phyloP scores from a whole-genome alignment of 2,797 vertebrate genomes.

The Hyperoplus lanceolatus region DNA sequence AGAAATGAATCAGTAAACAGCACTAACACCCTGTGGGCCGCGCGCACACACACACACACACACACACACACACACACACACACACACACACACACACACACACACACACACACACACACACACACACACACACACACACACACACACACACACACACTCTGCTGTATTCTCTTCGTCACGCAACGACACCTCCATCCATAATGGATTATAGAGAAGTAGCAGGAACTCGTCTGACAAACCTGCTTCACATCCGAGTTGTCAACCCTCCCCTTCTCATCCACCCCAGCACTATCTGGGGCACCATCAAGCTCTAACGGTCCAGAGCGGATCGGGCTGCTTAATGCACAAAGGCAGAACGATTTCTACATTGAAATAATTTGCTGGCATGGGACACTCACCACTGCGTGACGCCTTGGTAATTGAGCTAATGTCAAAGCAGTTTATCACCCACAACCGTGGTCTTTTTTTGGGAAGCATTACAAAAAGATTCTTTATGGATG shows the following conservation, averaged over 20 bases:
- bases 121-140: constrained; percentile 15
- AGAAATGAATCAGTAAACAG: constrained; percentile 14
- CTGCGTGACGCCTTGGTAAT: constrained; percentile 57
- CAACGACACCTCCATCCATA: constrained; percentile 79
- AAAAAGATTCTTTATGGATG: constrained; percentile 60
- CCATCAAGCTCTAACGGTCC: constrained; percentile 58
- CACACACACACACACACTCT: constrained; percentile 25
- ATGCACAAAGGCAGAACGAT: constrained; percentile 62
- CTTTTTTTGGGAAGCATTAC: constrained; percentile 42
- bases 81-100: constrained; percentile 23
- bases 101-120: constrained; percentile 26
- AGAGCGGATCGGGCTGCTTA: constrained; percentile 50
- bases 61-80: constrained; percentile 2
- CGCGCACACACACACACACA: constrained; percentile 26
- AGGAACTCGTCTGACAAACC: constrained; percentile 68
- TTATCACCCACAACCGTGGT: constrained; percentile 54
- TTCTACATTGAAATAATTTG: constrained; percentile 72
- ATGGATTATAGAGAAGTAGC: constrained; percentile 75
- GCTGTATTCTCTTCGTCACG: constrained; percentile 70
- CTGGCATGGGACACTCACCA: constrained; percentile 57
- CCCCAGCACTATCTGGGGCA: constrained; percentile 61
- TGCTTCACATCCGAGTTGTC: constrained; percentile 47
- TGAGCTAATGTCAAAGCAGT: constrained; percentile 65
- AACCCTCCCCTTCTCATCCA: constrained; percentile 44
- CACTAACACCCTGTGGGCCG: no score